These are phyloP conservation scores for Pandion haliaetus DNA, from an alignment of 2,113 vertebrate genomes.

Conservation along the genomic window DNA sequence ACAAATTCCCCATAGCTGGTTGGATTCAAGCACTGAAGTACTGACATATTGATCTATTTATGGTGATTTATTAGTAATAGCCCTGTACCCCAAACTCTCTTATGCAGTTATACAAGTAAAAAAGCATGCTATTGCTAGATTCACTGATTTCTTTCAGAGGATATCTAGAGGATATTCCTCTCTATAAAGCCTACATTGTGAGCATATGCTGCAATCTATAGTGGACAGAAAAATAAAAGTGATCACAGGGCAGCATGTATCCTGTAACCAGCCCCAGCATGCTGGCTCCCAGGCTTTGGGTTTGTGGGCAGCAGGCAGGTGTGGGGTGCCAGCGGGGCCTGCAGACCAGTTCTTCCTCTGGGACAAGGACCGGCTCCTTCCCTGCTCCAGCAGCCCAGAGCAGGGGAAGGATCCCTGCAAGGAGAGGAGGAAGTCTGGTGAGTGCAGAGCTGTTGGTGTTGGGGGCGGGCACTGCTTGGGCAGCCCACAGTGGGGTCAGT, in stretches of 20 bases:
- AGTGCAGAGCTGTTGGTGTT: not conserved
- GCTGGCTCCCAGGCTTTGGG: not conserved
- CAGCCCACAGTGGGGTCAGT: not conserved
- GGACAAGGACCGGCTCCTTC: not conserved
- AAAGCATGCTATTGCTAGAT: not conserved
- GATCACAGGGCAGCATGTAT: not conserved
- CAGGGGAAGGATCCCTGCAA: not conserved
- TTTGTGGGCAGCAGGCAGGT: not conserved
- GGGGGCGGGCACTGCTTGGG: not conserved
- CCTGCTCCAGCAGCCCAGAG: not conserved
- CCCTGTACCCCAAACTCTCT: slow-evolving; percentile 12
- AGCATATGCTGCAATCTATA: not conserved
- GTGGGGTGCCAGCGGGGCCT: not conserved
- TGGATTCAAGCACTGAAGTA: slow-evolving; percentile 10
- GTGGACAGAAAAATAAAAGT: not conserved
- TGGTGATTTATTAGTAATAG: slow-evolving; percentile 16
- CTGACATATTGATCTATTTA: slow-evolving; percentile 48
- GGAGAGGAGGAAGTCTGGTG: not conserved
- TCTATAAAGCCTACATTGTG: not conserved
- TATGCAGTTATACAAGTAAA: not conserved
- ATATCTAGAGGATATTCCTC: not conserved
- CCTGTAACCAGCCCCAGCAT: not conserved
- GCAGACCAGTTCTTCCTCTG: not conserved
- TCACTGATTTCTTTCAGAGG: not conserved
- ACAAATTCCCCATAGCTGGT: slow-evolving; percentile 29